phyloP scores from a whole-genome alignment of 2,113 vertebrate species.

The Austrofundulus limnaeus region DNA sequence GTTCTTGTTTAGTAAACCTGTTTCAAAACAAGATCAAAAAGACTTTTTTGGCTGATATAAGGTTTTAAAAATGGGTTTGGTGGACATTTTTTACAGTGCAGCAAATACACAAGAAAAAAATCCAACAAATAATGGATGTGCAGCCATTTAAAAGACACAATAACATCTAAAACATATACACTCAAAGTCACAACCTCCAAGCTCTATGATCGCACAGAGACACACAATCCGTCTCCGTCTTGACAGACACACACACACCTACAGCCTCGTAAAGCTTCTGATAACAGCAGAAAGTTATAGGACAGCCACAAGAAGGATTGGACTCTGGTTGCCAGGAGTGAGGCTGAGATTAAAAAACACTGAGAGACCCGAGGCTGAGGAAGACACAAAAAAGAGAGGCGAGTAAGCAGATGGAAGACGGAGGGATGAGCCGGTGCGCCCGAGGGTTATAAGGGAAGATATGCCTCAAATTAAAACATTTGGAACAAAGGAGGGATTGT shows the following conservation, averaged over 20 bases:
- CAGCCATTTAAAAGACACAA: not conserved
- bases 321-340: constrained; percentile 23
- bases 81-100: too few species aligned
- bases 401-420: not conserved
- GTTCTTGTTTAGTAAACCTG: too few species aligned
- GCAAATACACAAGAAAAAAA: not conserved
- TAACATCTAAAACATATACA: not conserved
- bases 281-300: constrained; percentile 45
- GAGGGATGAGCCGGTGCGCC: constrained; percentile 39
- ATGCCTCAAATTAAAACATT: constrained; percentile 80
- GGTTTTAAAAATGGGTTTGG: too few species aligned
- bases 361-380: constrained; percentile 14
- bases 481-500: constrained; percentile 78
- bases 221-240: not conserved
- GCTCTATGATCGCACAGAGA: constrained; percentile 1
- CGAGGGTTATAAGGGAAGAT: constrained; percentile 58
- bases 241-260: constrained; percentile 25
- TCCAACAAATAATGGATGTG: too few species aligned
- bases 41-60: too few species aligned
- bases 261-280: constrained; percentile 11
- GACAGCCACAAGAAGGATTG: constrained; percentile 34
- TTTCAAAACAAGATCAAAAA: too few species aligned
- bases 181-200: constrained; percentile 6
- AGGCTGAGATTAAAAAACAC: constrained; percentile 33
- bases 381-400: constrained; percentile 6